Evolutionary conservation across 2,113 vertebrate species (phyloP).

Genomic region (Neodontobutis hainanensis): DNA sequence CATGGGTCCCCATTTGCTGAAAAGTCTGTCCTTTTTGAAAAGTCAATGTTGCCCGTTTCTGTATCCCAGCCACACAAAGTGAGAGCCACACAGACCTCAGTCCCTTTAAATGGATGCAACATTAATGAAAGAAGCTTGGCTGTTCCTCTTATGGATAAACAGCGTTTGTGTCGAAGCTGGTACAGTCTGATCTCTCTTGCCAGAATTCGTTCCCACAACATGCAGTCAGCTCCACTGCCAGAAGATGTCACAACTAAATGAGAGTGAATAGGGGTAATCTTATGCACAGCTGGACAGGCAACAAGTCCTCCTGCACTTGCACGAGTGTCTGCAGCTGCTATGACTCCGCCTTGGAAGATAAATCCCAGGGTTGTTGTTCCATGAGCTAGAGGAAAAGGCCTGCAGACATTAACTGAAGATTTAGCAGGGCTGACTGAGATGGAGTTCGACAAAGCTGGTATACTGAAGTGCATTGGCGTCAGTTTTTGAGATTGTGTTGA

Average conservation of each 20-base stretch:
- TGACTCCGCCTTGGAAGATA: conserved; percentile 81
- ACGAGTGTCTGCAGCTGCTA: conserved; percentile 84
- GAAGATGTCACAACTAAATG: conserved; percentile 84
- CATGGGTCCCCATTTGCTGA: conserved; percentile 8
- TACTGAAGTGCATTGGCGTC: conserved; percentile 43
- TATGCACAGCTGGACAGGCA: conserved; percentile 74
- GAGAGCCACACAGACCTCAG: conserved; percentile 84
- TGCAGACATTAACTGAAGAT: conserved; percentile 30
- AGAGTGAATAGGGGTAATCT: conserved; percentile 82
- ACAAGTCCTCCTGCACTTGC: conserved; percentile 82
- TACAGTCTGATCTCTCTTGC: conserved; percentile 80
- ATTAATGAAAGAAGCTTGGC: conserved; percentile 82
- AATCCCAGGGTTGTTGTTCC: conserved; percentile 87
- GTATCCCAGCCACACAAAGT: conserved; percentile 84
- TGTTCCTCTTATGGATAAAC: conserved; percentile 77
- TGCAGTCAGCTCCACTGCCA: conserved; percentile 83
- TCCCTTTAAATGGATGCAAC: conserved; percentile 81
- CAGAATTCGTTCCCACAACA: conserved; percentile 80
- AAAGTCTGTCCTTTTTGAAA: conserved; percentile 8
- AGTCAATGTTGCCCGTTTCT: conserved; percentile 18
- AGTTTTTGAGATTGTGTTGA: conserved; percentile 9
- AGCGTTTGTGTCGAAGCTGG: conserved; percentile 72
- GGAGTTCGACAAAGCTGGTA: conserved; percentile 27
- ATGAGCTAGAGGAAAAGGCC: conserved; percentile 74
- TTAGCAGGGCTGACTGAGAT: not conserved